Evolutionary conservation across 2,113 vertebrate genomes (phyloP).

Genomic region (Sapajus apella): DNA sequence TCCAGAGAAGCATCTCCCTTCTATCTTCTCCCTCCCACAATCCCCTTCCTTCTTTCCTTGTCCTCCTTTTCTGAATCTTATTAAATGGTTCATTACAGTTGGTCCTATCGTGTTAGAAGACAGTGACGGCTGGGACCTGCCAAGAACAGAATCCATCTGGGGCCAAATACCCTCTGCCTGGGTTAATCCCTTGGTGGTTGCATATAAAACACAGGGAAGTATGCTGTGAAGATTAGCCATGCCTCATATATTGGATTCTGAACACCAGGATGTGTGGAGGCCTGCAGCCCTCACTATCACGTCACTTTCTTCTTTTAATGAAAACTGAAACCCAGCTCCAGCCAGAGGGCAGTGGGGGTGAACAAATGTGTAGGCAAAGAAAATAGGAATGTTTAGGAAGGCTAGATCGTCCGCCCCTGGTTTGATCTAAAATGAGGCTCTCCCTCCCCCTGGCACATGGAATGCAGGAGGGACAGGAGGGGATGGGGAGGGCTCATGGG

Average conservation of each 20-base stretch:
- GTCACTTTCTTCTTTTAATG: slow-evolving; percentile 70
- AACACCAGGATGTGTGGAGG: slow-evolving; percentile 31
- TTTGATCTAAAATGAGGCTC: not conserved
- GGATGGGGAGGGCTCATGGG: slow-evolving; percentile 57
- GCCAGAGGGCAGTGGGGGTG: slow-evolving; percentile 51
- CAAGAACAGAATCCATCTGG: slow-evolving; percentile 24
- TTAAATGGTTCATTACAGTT: slow-evolving; percentile 13
- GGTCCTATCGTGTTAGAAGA: slow-evolving; percentile 32
- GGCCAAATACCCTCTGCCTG: not conserved
- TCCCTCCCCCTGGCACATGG: not conserved
- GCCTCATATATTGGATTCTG: not conserved
- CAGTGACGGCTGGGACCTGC: not conserved
- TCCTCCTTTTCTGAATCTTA: slow-evolving; percentile 29
- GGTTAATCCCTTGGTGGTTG: slow-evolving; percentile 15
- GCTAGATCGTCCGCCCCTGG: not conserved
- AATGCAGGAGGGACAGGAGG: slow-evolving; percentile 36
- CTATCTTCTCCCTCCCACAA: rapidly evolving
- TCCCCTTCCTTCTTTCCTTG: not conserved
- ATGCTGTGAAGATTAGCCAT: not conserved
- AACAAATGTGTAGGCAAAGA: slow-evolving; percentile 46
- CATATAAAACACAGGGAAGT: not conserved
- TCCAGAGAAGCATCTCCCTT: not conserved
- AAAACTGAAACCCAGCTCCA: slow-evolving; percentile 68
- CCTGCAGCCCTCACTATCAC: not conserved
- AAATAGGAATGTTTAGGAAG: slow-evolving; percentile 50